These are phyloP conservation scores for Nicator chloris DNA, from an alignment of 2,113 vertebrate genomes.

Conservation along the genomic window DNA sequence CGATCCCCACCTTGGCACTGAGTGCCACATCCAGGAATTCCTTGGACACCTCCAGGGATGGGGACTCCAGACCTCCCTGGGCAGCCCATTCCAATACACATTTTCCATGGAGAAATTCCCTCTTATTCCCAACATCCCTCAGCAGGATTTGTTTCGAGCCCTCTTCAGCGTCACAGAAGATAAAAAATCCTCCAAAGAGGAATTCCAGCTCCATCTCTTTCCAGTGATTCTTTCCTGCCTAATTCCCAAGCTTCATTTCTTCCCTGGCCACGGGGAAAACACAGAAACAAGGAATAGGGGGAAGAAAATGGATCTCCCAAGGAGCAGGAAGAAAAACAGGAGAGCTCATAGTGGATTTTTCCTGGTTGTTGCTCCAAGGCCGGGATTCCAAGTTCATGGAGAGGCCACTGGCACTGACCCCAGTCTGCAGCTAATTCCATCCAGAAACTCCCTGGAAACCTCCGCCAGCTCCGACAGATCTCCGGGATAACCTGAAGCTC, in stretches of 20 bases:
- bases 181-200: neutral
- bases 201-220: neutral
- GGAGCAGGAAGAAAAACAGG: neutral
- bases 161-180: accelerated
- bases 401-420: constrained; percentile 45
- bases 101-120: neutral
- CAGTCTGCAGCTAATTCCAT: constrained; percentile 35
- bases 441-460: constrained; percentile 25
- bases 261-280: neutral
- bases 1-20: accelerated
- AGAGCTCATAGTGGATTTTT: constrained; percentile 23
- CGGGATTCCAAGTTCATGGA: constrained; percentile 34
- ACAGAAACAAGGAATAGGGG: neutral
- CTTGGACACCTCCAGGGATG: neutral
- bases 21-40: neutral
- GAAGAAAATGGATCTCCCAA: neutral
- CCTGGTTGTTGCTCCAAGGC: constrained; percentile 34
- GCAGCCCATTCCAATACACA: neutral
- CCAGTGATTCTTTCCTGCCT: neutral
- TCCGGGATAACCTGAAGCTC: neutral
- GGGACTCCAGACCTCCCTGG: neutral
- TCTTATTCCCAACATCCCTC: neutral
- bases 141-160: neutral
- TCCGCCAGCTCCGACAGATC: neutral
- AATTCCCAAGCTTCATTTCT: neutral